Conservation (phyloP, 2,113 vertebrate genomes). For the Sceloporus tristichus region DNA sequence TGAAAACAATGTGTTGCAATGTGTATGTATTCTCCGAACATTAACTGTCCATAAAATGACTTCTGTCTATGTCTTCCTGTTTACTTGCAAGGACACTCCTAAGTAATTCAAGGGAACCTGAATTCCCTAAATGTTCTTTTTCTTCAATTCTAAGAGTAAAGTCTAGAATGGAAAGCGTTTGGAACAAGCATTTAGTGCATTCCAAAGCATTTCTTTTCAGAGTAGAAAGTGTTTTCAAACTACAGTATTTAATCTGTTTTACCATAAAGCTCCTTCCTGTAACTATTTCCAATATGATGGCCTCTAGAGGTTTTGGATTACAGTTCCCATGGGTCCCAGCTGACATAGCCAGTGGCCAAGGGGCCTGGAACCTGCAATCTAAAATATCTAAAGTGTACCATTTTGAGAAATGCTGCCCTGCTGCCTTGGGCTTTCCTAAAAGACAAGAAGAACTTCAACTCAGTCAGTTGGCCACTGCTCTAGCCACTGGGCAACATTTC, state of each 20-base stretch:
- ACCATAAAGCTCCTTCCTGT: background rate
- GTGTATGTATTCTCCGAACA: accelerated
- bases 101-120: accelerated
- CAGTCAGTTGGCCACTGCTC: background rate
- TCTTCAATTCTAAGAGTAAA: background rate
- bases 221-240: background rate
- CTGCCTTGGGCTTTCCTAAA: background rate
- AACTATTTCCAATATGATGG: background rate
- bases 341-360: background rate
- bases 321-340: background rate
- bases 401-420: background rate
- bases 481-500: background rate
- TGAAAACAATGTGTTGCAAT: background rate
- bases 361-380: background rate
- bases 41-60: background rate
- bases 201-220: background rate
- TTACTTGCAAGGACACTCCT: background rate
- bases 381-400: background rate
- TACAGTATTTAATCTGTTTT: background rate
- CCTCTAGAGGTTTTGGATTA: no score
- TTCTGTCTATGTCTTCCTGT: background rate
- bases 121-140: background rate
- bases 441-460: background rate
- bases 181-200: background rate
- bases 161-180: background rate